Base-by-base conservation (phyloP, 1,140 invertebrate species). In the Caenorhabditis briggsae region DNA sequence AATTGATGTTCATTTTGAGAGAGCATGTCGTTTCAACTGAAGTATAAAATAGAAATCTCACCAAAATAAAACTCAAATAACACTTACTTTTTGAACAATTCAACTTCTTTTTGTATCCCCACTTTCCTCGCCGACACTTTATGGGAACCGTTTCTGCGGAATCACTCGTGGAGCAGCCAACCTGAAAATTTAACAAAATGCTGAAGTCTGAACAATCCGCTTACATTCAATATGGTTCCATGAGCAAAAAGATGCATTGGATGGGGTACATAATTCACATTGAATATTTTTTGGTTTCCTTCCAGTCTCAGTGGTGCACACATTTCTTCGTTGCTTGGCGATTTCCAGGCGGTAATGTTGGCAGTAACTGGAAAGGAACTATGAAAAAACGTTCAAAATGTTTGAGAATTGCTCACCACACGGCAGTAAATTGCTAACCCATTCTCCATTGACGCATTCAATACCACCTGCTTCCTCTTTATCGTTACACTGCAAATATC, bases 1-100 rank as follows among this genome's bases (percentile, higher is more conserved):
- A 82, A 23, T 88, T 86, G 20, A 86, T 50, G n/a, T 88, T 78
- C 55, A 88, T 88, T 61, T 87, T 70, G 33, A 64, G 43, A 41
- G 43, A 46, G 50, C 87, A 88, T 5, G 41, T 61, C 5, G 55
- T 74, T 18, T 83, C 85, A 50, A 56, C 85, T 86, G 55, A 41
- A 86, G 41, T 53, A 53, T 53, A 11, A n/a, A n/a, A n/a, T n/a
- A n/a, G n/a, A n/a, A n/a, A n/a, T n/a, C n/a, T n/a, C n/a, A n/a
- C n/a, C n/a, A n/a, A n/a, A n/a, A n/a, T n/a, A n/a, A n/a, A n/a
- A n/a, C n/a, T n/a, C n/a, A n/a, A n/a, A n/a, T n/a, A n/a, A n/a
- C n/a, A n/a, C 50, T 46, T 46, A 86, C 85, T 46, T 33, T 18
- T 48, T 1, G 74, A 58, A 20, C 85, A 86, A 20, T 70, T 82